Evolutionary conservation across 2,888 invertebrate species (phyloP).

Genomic region (Bruchidius siliquastri): DNA sequence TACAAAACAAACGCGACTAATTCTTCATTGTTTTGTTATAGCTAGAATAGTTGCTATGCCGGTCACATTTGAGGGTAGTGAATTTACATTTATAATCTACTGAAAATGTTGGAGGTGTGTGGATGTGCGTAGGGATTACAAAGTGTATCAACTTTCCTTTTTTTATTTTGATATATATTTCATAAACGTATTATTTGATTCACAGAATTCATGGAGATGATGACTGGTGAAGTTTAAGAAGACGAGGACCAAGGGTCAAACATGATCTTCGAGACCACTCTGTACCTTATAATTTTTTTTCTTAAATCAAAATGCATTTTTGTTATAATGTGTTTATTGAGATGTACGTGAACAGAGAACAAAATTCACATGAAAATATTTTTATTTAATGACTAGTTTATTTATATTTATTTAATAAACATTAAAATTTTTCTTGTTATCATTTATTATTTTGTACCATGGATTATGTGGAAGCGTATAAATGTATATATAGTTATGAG

Average conservation of each 20-base stretch:
- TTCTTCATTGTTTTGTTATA: too few species aligned
- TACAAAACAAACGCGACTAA: too few species aligned
- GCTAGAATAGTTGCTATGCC: too few species aligned
- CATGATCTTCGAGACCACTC: constrained; percentile 7
- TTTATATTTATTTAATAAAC: constrained; percentile 22
- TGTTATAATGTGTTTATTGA: constrained; percentile 18
- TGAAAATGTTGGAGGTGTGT: too few species aligned
- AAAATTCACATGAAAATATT: constrained; percentile 21
- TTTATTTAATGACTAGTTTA: constrained; percentile 20
- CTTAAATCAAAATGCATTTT: constrained; percentile 23
- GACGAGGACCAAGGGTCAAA: constrained; percentile 3
- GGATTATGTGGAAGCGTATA: background rate
- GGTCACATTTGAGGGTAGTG: too few species aligned
- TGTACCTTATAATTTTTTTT: constrained; percentile 16
- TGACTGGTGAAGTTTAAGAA: constrained; percentile 72
- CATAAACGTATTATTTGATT: constrained; percentile 39
- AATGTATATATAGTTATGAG: background rate
- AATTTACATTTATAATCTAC: too few species aligned
- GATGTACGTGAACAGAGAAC: constrained; percentile 20
- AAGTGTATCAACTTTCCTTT: too few species aligned
- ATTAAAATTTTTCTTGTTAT: constrained; percentile 16
- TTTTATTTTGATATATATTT: too few species aligned
- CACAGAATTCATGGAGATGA: constrained; percentile 95
- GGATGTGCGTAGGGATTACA: too few species aligned
- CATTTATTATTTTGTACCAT: constrained; percentile 19